A percentile compares a stretch with the other conserved stretches of the same genome.
Evolutionary conservation across 1,140 invertebrate genomes (phyloP).

Genomic region (Drosophila dunni): DNA sequence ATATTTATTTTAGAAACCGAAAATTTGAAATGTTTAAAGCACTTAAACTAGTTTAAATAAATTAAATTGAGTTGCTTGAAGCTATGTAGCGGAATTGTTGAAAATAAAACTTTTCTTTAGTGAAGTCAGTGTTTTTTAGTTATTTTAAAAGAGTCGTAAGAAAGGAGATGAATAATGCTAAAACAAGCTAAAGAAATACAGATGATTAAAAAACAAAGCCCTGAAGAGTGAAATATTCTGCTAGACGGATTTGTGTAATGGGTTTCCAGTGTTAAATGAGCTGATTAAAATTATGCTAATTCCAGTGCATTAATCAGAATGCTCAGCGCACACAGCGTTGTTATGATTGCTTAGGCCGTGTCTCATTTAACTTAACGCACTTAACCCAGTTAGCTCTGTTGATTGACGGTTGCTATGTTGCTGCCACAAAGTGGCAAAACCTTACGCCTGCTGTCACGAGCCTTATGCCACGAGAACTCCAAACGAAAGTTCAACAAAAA

Average conservation of each 20-base stretch:
- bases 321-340: neutral
- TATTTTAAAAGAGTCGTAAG: too few species aligned
- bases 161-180: neutral
- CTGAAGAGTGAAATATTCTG: neutral
- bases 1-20: too few species aligned
- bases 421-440: neutral
- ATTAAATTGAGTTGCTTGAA: too few species aligned
- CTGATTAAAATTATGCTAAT: conserved; percentile 41
- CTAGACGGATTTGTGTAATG: conserved; percentile 24
- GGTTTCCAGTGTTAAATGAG: conserved; percentile 46
- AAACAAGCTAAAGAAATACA: neutral
- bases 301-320: conserved; percentile 57
- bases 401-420: conserved; percentile 5
- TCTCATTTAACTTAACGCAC: neutral
- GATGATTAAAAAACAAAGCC: conserved; percentile 14
- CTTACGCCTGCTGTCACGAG: neutral
- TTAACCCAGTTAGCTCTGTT: conserved; percentile 2
- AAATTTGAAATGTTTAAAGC: too few species aligned
- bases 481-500: conserved; percentile 17
- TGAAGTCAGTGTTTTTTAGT: too few species aligned
- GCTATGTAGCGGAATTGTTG: too few species aligned
- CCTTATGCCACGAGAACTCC: neutral
- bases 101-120: too few species aligned
- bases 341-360: conserved; percentile 15
- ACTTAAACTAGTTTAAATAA: too few species aligned